Evolutionary conservation across 1,140 invertebrate genomes (phyloP).

Genomic region (Aphelenchoides besseyi): DNA sequence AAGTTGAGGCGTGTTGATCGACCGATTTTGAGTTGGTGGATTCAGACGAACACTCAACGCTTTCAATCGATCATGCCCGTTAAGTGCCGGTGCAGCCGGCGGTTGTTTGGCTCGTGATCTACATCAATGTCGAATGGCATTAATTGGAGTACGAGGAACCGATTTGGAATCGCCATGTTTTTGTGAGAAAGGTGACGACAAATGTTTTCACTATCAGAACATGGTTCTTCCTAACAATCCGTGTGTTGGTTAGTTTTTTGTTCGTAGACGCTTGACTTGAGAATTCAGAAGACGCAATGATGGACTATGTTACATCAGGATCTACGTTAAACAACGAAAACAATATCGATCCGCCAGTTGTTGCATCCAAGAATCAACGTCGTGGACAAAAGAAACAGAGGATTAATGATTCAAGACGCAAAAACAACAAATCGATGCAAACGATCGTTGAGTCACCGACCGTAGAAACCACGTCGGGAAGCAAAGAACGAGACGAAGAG

Average conservation of each 20-base stretch:
- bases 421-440: slow-evolving; percentile 24
- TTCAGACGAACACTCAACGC: slow-evolving; percentile 30
- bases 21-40: neutral
- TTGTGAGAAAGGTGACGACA: slow-evolving; percentile 44
- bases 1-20: slow-evolving; percentile 34
- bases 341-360: neutral
- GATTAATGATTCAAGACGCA: neutral
- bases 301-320: neutral
- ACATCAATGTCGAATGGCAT: slow-evolving; percentile 37
- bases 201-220: slow-evolving; percentile 41
- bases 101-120: slow-evolving; percentile 32
- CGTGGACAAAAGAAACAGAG: slow-evolving; percentile 17
- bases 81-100: neutral
- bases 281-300: slow-evolving; percentile 4
- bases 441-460: neutral
- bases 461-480: neutral
- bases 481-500: neutral
- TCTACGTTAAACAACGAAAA: neutral
- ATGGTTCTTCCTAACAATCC: slow-evolving; percentile 50
- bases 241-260: too few species aligned
- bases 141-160: slow-evolving; percentile 42
- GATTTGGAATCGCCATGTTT: slow-evolving; percentile 51
- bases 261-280: slow-evolving; percentile 21
- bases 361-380: neutral
- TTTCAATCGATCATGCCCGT: slow-evolving; percentile 35